These are phyloP conservation scores for Seira sanloemensis DNA, from an alignment of 2,888 invertebrate species.

Conservation along the genomic window DNA sequence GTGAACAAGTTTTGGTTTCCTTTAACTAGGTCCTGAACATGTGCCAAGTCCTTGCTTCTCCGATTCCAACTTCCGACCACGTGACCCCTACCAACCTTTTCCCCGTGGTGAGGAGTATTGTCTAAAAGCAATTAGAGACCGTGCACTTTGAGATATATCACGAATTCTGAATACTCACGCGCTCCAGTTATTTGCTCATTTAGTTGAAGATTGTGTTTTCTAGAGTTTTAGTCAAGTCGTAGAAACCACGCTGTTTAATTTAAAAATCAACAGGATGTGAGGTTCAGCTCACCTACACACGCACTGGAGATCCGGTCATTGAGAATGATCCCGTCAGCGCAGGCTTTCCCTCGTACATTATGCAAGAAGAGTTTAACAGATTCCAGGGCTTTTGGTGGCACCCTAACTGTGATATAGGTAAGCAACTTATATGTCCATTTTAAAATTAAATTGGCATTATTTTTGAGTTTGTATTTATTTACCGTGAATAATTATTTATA, in stretches of 20 bases:
- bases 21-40: too few relatives aligned
- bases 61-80: too few relatives aligned
- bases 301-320: slow-evolving; percentile 81
- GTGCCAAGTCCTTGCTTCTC: too few relatives aligned
- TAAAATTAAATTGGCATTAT: background rate
- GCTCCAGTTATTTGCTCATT: too few relatives aligned
- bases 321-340: slow-evolving; percentile 91
- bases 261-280: slow-evolving; percentile 83
- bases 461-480: background rate
- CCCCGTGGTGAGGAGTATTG: too few relatives aligned
- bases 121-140: too few relatives aligned
- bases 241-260: too few relatives aligned
- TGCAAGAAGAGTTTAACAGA: slow-evolving; percentile 97
- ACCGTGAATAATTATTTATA: background rate
- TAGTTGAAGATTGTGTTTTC: background rate
- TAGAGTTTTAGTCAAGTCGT: slow-evolving; percentile 66
- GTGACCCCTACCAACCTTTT: too few relatives aligned
- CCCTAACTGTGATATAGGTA: slow-evolving; percentile 78
- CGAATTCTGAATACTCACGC: too few relatives aligned
- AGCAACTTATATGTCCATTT: slow-evolving; percentile 8
- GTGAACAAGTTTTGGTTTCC: too few relatives aligned
- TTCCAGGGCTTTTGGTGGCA: slow-evolving; percentile 99
- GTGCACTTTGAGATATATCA: too few relatives aligned
- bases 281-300: slow-evolving; percentile 83
- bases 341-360: slow-evolving; percentile 98